A percentile compares a stretch with the other conserved stretches of the same genome.
These are phyloP conservation scores for Polyommatus iphigenia DNA, from an alignment of 2,888 invertebrate genomes.

Conservation along the genomic window DNA sequence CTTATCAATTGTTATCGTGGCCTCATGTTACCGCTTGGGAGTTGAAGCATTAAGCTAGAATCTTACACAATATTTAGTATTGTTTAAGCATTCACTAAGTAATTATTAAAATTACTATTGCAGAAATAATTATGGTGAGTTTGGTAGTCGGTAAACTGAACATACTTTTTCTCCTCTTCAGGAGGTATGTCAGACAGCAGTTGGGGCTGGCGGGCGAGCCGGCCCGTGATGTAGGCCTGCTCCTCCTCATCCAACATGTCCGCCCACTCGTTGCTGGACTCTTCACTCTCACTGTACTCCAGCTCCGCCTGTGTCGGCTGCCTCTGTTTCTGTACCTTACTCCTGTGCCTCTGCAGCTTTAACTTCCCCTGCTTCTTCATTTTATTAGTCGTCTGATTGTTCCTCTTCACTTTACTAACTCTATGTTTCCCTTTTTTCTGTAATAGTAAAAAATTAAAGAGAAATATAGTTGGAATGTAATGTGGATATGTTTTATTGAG, in stretches of 20 bases:
- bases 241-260: constrained; percentile 82
- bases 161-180: constrained; percentile 54
- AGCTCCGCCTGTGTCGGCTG: constrained; percentile 54
- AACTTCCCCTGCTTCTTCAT: constrained; percentile 78
- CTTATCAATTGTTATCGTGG: too few relatives aligned
- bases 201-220: constrained; percentile 67
- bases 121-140: not conserved
- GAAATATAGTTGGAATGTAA: not conserved
- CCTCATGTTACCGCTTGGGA: too few relatives aligned
- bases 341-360: constrained; percentile 68
- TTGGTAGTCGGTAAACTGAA: constrained; percentile 1
- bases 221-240: constrained; percentile 71
- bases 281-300: constrained; percentile 71
- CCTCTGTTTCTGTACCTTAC: constrained; percentile 62
- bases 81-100: too few relatives aligned
- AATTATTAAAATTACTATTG: not conserved
- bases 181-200: constrained; percentile 66
- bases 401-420: constrained; percentile 78
- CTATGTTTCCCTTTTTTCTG: constrained; percentile 78
- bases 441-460: constrained; percentile 37
- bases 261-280: constrained; percentile 76
- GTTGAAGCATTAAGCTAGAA: too few relatives aligned
- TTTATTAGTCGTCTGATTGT: constrained; percentile 80
- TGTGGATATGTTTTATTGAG: not conserved
- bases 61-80: too few relatives aligned